These are phyloP conservation scores for Enteromius unitaeniatus DNA, from an alignment of 2,797 vertebrate species.

Conservation along the genomic window DNA sequence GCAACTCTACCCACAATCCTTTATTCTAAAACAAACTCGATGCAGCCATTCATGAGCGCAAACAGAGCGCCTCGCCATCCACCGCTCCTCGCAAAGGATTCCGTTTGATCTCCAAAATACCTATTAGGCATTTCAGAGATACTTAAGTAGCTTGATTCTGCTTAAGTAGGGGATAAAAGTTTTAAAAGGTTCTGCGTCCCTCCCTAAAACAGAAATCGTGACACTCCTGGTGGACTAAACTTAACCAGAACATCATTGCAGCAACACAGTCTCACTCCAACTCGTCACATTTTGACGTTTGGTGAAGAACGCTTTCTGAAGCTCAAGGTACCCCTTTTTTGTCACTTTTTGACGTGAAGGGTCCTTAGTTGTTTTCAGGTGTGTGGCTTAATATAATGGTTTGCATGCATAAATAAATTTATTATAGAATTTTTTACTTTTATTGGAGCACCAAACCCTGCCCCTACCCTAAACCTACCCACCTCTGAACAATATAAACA, in stretches of 20 bases:
- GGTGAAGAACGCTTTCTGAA: no score
- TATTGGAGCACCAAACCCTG: no score
- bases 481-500: no score
- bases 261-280: no score
- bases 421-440: no score
- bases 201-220: not conserved
- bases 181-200: constrained; percentile 10
- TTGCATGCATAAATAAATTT: no score
- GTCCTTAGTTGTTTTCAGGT: no score
- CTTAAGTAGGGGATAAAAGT: constrained; percentile 35
- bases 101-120: constrained; percentile 58
- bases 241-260: not conserved
- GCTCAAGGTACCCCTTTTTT: no score
- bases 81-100: constrained; percentile 26
- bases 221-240: not conserved
- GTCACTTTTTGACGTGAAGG: no score
- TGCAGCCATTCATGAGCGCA: constrained; percentile 37
- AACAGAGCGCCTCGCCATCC: constrained; percentile 32
- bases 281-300: no score
- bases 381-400: no score
- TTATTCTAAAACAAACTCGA: constrained; percentile 20
- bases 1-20: constrained; percentile 36
- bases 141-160: constrained; percentile 57
- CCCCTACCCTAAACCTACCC: no score
- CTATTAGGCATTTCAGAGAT: constrained; percentile 59